Percentiles rank a stretch among this genome's conserved stretches.
Evolutionary conservation across 2,113 vertebrate genomes (phyloP).

Genomic region (Nyctereutes procyonoides): DNA sequence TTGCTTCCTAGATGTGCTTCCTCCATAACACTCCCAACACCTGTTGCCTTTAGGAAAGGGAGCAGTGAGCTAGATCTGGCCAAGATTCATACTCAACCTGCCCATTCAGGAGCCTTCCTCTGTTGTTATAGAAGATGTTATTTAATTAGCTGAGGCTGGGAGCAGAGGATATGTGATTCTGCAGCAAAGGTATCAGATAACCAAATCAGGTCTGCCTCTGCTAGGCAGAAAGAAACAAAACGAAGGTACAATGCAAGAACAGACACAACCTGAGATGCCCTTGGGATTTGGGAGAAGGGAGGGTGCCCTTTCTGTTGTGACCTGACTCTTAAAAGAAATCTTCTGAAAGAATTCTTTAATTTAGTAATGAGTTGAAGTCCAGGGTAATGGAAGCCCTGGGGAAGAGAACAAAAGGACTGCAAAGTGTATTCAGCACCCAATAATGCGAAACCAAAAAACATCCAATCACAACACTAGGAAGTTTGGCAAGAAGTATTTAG

Average conservation of each 20-base stretch:
- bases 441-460: constrained; percentile 64
- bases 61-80: not conserved
- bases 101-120: not conserved
- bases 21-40: not conserved
- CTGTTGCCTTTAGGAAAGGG: not conserved
- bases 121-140: not conserved
- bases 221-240: not conserved
- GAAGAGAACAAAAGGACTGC: constrained; percentile 70
- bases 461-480: constrained; percentile 50
- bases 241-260: not conserved
- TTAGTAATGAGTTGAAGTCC: constrained; percentile 72
- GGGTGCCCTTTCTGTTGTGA: constrained; percentile 53
- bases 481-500: constrained; percentile 74
- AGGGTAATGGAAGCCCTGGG: constrained; percentile 64
- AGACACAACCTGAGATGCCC: constrained; percentile 40
- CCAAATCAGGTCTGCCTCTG: not conserved
- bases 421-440: constrained; percentile 68
- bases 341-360: constrained; percentile 75
- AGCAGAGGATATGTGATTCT: not conserved
- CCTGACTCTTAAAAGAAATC: constrained; percentile 69
- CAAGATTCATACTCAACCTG: not conserved
- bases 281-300: not conserved
- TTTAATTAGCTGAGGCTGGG: constrained; percentile 28
- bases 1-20: not conserved
- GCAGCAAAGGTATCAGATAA: not conserved